Evolutionary conservation across 1,140 invertebrate genomes (phyloP).

Genomic region (Trigoniulus corallinus): DNA sequence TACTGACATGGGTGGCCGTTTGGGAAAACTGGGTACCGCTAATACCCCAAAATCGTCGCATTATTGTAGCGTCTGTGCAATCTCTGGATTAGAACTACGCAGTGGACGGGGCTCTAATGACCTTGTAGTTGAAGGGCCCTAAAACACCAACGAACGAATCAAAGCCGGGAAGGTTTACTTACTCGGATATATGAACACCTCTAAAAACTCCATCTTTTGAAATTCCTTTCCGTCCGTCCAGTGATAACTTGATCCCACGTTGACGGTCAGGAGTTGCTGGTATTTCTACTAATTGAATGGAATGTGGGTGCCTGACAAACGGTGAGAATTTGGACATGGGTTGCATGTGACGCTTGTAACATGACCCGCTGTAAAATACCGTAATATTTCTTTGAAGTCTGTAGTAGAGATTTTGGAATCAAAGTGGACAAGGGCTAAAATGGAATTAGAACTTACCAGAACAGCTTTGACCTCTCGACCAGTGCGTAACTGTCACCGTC

Average conservation of each 20-base stretch:
- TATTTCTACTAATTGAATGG: slow-evolving; percentile 60
- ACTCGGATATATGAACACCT: slow-evolving; percentile 21
- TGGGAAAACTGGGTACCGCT: too few species aligned
- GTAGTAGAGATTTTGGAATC: neutral
- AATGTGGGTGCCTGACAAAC: slow-evolving; percentile 41
- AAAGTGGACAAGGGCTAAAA: neutral
- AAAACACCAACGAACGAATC: too few species aligned
- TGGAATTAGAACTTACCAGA: slow-evolving; percentile 43
- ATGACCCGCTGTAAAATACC: slow-evolving; percentile 34
- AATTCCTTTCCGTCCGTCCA: slow-evolving; percentile 28
- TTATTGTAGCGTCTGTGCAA: too few species aligned
- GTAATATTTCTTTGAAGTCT: too few species aligned
- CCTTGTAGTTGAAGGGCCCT: too few species aligned
- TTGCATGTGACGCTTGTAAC: slow-evolving; percentile 44
- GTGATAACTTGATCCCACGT: slow-evolving; percentile 39
- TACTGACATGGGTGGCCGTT: too few species aligned
- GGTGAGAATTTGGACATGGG: slow-evolving; percentile 35
- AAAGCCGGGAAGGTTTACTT: slow-evolving; percentile 12
- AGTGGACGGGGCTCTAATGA: too few species aligned
- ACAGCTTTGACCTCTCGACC: slow-evolving; percentile 70
- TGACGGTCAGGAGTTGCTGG: slow-evolving; percentile 33
- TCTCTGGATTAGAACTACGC: too few species aligned
- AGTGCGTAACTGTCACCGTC: slow-evolving; percentile 81
- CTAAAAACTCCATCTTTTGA: slow-evolving; percentile 9
- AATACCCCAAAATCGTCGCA: too few species aligned